Percentiles rank a stretch among this genome's conserved stretches.
Conservation (phyloP, 2,888 invertebrate genomes). For the Leptopilina myrica region DNA sequence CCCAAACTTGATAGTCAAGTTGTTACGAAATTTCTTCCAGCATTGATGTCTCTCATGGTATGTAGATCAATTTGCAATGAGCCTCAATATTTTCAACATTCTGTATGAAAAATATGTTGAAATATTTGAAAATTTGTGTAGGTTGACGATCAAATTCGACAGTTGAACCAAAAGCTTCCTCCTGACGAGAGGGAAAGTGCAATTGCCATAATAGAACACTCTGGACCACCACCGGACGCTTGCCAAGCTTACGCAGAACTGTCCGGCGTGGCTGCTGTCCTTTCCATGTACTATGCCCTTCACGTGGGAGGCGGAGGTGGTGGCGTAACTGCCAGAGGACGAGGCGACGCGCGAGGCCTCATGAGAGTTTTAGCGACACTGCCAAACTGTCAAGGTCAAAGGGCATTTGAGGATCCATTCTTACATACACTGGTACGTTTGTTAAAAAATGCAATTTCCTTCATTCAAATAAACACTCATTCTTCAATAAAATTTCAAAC, state of each 20-base stretch:
- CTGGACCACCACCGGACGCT: conserved; percentile 94
- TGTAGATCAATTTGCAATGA: conserved; percentile 56
- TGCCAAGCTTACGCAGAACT: conserved; percentile 95
- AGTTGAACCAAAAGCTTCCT: conserved; percentile 90
- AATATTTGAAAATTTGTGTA: conserved; percentile 46
- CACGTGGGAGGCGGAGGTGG: conserved; percentile 86
- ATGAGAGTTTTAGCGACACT: conserved; percentile 93
- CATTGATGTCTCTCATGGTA: conserved; percentile 94
- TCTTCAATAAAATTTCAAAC: too few relatives aligned
- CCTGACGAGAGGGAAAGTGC: conserved; percentile 96
- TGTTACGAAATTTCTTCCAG: conserved; percentile 95
- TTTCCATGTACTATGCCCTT: conserved; percentile 96
- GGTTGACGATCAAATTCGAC: conserved; percentile 88
- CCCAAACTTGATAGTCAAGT: conserved; percentile 95
- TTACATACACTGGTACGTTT: conserved; percentile 88
- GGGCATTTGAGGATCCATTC: conserved; percentile 97
- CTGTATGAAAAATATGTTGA: background rate
- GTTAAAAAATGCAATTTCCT: background rate
- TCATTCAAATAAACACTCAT: background rate
- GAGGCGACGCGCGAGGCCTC: conserved; percentile 79
- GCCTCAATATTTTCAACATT: background rate
- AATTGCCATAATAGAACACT: conserved; percentile 94
- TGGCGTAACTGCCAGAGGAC: conserved; percentile 60
- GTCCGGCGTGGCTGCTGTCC: conserved; percentile 92
- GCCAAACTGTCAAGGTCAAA: conserved; percentile 92